Percentiles rank a stretch among this genome's conserved stretches.
These are phyloP conservation scores for Jacana jacana DNA, from an alignment of 2,113 vertebrate species.

Conservation along the genomic window DNA sequence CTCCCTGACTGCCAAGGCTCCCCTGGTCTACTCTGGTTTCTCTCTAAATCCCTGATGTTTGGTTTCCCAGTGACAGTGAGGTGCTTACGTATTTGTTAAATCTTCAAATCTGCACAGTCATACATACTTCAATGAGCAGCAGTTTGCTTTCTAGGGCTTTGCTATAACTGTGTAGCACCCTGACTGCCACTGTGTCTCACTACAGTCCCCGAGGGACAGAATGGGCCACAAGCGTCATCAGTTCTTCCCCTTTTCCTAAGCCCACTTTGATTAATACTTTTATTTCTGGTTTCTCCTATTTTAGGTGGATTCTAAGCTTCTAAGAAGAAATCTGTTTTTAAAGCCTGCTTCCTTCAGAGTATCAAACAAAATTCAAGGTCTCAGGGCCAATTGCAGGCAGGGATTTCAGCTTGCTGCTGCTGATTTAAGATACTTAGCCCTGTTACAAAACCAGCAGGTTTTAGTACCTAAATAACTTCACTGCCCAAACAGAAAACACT, in stretches of 20 bases:
- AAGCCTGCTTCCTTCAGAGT: background rate
- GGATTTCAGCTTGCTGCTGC: background rate
- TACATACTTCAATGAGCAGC: background rate
- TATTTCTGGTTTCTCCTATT: background rate
- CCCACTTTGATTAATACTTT: background rate
- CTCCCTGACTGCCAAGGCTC: background rate
- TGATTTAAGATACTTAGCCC: background rate
- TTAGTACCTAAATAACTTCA: background rate
- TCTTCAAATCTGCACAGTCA: background rate
- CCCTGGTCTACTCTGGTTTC: background rate
- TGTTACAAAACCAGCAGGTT: background rate
- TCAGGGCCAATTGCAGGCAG: background rate
- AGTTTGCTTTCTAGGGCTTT: background rate
- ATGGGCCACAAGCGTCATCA: background rate
- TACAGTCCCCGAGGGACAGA: background rate
- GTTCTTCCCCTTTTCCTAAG: background rate
- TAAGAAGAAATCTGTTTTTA: background rate
- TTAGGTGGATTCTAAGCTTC: background rate
- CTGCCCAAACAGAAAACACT: background rate
- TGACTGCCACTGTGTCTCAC: background rate
- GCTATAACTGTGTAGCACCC: fast-evolving
- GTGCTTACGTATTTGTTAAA: background rate
- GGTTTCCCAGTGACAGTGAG: background rate
- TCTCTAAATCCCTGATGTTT: background rate
- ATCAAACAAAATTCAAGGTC: background rate